phyloP scores from a whole-genome alignment of 2,113 vertebrate species.

The Eleginops maclovinus region DNA sequence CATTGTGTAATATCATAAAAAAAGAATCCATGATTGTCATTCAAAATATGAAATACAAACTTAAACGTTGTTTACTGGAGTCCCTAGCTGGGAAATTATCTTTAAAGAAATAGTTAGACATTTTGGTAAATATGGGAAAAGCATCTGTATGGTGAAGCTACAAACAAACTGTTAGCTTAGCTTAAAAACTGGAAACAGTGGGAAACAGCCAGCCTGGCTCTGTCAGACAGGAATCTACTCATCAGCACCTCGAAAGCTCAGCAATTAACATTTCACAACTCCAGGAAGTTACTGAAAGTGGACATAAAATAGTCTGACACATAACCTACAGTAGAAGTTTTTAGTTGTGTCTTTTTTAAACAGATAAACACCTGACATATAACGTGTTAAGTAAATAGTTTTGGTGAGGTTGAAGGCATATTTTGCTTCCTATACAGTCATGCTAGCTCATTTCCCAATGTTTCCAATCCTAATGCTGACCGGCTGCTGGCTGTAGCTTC shows the following conservation, averaged over 20 bases:
- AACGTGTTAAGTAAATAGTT: not conserved
- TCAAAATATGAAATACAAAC: slow-evolving; percentile 48
- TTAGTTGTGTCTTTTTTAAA: not conserved
- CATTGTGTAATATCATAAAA: slow-evolving; percentile 36
- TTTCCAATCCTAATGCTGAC: slow-evolving; percentile 12
- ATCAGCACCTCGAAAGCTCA: not conserved
- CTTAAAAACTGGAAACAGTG: too few species aligned
- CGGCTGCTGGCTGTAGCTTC: not conserved
- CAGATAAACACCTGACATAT: not conserved
- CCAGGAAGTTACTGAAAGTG: not conserved
- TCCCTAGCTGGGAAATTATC: slow-evolving; percentile 7
- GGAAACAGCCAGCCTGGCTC: too few species aligned
- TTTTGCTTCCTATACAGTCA: not conserved
- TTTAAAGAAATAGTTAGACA: slow-evolving; percentile 9
- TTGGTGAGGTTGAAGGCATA: not conserved
- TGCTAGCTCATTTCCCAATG: not conserved
- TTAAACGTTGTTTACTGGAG: slow-evolving; percentile 18
- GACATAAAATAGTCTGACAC: not conserved
- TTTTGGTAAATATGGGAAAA: slow-evolving; percentile 1
- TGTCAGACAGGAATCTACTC: too few species aligned
- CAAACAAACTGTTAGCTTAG: not conserved
- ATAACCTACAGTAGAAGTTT: not conserved
- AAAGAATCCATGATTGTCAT: slow-evolving; percentile 71
- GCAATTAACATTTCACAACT: not conserved
- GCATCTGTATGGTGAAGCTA: not conserved